Percentiles rank a stretch among this genome's conserved stretches.
phyloP scores from a whole-genome alignment of 2,113 vertebrate genomes.

The Meleagris gallopavo region DNA sequence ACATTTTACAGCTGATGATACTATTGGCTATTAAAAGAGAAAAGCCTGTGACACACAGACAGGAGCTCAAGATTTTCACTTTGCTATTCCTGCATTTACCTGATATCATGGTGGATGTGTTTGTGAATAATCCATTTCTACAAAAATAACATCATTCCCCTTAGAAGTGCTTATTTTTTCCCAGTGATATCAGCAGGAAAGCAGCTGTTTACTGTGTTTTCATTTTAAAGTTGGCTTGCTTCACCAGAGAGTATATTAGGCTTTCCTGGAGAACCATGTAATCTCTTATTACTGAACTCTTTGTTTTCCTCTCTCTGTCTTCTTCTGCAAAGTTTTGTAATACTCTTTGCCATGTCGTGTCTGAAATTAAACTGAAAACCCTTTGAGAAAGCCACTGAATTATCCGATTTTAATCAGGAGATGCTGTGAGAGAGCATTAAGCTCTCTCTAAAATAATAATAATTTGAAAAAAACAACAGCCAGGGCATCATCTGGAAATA shows the following conservation, averaged over 20 bases:
- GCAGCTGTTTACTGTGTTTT: constrained; percentile 1
- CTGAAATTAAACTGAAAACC: constrained; percentile 56
- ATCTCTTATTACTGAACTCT: constrained; percentile 7
- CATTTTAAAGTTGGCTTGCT: constrained; percentile 11
- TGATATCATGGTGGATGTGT: neutral
- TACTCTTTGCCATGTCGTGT: neutral
- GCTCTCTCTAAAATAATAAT: neutral
- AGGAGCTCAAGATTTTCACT: neutral
- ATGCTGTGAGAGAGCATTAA: constrained; percentile 29
- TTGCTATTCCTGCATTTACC: neutral
- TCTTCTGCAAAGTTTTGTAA: constrained; percentile 34
- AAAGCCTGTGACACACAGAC: neutral
- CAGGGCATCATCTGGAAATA: constrained; percentile 1
- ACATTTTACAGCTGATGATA: neutral
- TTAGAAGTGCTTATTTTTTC: constrained; percentile 24
- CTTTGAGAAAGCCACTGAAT: neutral
- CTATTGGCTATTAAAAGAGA: neutral
- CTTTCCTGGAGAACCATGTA: neutral
- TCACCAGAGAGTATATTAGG: neutral
- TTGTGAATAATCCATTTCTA: constrained; percentile 28
- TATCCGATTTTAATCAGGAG: constrained; percentile 36
- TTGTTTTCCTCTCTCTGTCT: neutral
- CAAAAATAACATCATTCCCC: neutral
- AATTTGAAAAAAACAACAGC: neutral
- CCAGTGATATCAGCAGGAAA: neutral